Base-by-base conservation (phyloP, 2,888 invertebrate genomes). In the Plebejus argus region DNA sequence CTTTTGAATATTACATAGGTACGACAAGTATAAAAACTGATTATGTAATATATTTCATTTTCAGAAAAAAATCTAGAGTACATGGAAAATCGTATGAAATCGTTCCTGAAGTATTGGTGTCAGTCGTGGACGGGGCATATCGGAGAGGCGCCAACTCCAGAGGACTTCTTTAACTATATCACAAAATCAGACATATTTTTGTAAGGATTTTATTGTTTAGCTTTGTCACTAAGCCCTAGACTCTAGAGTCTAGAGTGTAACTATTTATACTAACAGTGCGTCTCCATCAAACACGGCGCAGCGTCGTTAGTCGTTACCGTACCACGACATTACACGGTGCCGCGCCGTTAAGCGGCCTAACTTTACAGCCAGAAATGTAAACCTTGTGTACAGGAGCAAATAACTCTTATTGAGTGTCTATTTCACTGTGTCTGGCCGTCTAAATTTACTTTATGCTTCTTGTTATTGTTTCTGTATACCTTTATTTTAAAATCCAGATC, bases 151-250 rank as follows among this genome's bases (percentile, higher is more conserved):
- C 97, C 97, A 0, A 87, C 94, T 1, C 89, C 94, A 2, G 90
- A 94, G 0, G 89, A 94, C 79, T 95, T 95, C 83, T 88, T 95
- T 70, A 85, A 90, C 0, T 95, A 95, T 56, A 88, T 97, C 49
- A 90, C 93, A 0, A 89, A 95, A 58, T 90, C 95, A n/a, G 95
- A 96, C 79, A 85, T 97, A 53, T 95, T 96, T 81, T 87, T 97
- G 96, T 97, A 88, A 94, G 95, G 91, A 58, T 3, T 72, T 75
- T 12, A 28, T 18, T 56, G n/a, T 70, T 61, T 7, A 15, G 6
- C 18, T 70, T 61, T 15, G 3, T 61, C 10, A 10, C 20, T 8
- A 18, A 53, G 1, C 49, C 15, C 49, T 49, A n/a, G n/a, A n/a
- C n/a, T n/a, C n/a, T n/a, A n/a, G n/a, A n/a, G n/a, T n/a, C n/a